phyloP scores from a whole-genome alignment of 2,113 vertebrate genomes.

The Puma concolor region DNA sequence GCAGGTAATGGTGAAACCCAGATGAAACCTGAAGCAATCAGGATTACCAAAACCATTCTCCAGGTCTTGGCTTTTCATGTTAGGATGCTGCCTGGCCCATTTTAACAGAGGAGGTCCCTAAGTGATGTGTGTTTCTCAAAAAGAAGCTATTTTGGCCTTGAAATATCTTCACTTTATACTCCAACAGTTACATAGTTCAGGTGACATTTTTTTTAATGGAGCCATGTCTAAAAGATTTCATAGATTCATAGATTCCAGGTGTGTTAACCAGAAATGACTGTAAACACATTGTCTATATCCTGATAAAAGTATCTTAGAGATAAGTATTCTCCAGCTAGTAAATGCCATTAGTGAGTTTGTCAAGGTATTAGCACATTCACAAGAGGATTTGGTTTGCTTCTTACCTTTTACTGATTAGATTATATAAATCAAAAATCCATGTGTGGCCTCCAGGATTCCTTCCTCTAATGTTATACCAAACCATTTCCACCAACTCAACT shows the following conservation, averaged over 20 bases:
- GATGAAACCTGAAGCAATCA: background rate
- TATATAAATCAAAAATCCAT: background rate
- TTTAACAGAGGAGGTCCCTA: background rate
- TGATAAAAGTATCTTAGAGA: background rate
- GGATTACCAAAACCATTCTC: background rate
- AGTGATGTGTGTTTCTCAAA: background rate
- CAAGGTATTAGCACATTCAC: background rate
- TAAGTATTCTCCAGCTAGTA: background rate
- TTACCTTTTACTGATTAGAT: background rate
- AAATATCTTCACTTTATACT: background rate
- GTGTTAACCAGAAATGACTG: background rate
- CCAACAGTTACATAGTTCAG: background rate
- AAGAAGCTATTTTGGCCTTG: background rate
- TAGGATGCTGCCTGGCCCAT: background rate
- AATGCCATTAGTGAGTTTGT: background rate
- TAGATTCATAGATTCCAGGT: background rate
- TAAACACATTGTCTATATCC: background rate
- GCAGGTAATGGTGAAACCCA: background rate
- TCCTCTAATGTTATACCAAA: background rate
- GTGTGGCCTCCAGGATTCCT: background rate
- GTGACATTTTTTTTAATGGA: background rate
- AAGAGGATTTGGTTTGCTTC: background rate
- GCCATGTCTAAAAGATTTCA: background rate
- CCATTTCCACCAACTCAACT: background rate
- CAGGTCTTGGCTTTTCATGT: background rate